These are phyloP conservation scores for Acipenser ruthenus DNA, from an alignment of 2,797 vertebrate species.

Conservation along the genomic window DNA sequence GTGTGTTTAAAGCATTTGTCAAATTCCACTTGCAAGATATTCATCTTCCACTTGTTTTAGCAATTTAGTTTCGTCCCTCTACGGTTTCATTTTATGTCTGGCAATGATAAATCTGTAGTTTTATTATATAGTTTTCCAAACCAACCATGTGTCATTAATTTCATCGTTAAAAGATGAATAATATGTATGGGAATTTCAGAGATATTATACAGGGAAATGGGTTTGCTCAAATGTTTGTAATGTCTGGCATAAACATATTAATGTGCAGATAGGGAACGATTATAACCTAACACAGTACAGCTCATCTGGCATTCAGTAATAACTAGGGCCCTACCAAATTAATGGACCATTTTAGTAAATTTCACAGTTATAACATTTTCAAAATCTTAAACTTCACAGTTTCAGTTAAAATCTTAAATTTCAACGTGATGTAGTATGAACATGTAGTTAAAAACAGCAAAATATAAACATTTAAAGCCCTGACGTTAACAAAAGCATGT, in stretches of 20 bases:
- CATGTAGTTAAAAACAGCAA: too few species aligned
- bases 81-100: neutral
- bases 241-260: constrained; percentile 18
- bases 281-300: constrained; percentile 6
- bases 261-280: constrained; percentile 19
- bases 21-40: neutral
- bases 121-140: constrained; percentile 7
- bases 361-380: too few species aligned
- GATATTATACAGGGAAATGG: neutral
- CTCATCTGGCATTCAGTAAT: constrained; percentile 7
- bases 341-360: too few species aligned
- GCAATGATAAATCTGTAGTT: neutral
- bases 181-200: constrained; percentile 17
- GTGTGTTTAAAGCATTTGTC: neutral
- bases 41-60: neutral
- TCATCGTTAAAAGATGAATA: constrained; percentile 7
- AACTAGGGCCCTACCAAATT: too few species aligned
- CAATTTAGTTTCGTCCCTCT: neutral
- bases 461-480: too few species aligned
- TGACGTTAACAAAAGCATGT: too few species aligned
- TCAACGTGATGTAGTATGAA: too few species aligned
- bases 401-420: too few species aligned
- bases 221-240: constrained; percentile 12
- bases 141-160: neutral
- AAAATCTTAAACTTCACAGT: too few species aligned